Evolutionary conservation across 2,113 vertebrate species (phyloP).

Genomic region (Motacilla tschutschensis): DNA sequence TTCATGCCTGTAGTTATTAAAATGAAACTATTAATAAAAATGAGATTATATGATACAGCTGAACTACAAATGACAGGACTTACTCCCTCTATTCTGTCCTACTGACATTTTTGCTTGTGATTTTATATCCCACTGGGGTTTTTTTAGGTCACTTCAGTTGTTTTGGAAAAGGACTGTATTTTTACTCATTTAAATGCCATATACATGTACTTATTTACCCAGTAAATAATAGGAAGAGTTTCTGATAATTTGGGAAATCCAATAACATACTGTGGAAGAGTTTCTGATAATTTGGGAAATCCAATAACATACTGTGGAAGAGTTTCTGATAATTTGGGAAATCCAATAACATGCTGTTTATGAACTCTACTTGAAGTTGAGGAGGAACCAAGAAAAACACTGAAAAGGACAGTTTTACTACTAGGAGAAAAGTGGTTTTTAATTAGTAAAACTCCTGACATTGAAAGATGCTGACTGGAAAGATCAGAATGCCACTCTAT

Average conservation of each 20-base stretch:
- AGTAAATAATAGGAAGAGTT: not conserved
- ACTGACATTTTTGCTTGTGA: not conserved
- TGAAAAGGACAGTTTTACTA: not conserved
- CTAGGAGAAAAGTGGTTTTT: not conserved
- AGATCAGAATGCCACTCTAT: not conserved
- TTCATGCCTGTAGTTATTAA: not conserved
- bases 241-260: not conserved
- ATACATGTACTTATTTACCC: not conserved
- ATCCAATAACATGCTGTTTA: rapidly evolving
- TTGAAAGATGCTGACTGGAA: not conserved
- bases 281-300: no score
- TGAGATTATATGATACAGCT: not conserved
- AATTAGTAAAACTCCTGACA: not conserved
- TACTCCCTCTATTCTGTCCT: not conserved
- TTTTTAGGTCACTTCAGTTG: not conserved
- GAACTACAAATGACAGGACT: not conserved
- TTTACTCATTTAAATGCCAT: not conserved
- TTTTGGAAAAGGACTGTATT: not conserved
- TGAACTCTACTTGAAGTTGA: not conserved
- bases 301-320: rapidly evolving
- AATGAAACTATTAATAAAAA: not conserved
- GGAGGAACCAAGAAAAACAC: not conserved
- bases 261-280: not conserved
- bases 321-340: no score
- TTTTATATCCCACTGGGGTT: not conserved